phyloP scores from a whole-genome alignment of 2,888 invertebrate genomes.

The Clunio marinus region DNA sequence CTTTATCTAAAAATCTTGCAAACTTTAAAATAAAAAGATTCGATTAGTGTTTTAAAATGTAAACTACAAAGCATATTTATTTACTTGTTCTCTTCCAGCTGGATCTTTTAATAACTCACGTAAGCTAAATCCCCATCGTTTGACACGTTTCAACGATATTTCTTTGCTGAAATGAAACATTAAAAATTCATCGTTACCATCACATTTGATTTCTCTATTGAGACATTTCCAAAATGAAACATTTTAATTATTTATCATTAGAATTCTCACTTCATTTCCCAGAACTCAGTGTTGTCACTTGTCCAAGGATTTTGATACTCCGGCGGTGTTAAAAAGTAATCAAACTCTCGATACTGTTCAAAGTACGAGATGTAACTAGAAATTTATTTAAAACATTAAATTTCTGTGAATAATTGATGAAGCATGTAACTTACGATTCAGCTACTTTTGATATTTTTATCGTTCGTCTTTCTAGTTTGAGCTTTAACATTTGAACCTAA shows the following conservation, averaged over 20 bases:
- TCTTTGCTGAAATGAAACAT: conserved; percentile 66
- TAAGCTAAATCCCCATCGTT: conserved; percentile 95
- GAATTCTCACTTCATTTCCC: conserved; percentile 94
- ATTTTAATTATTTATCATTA: conserved; percentile 49
- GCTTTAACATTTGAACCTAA: conserved; percentile 49
- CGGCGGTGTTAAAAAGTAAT: conserved; percentile 86
- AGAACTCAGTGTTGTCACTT: conserved; percentile 89
- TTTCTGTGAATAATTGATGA: conserved; percentile 14
- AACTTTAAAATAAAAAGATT: conserved; percentile 54
- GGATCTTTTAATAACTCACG: conserved; percentile 91
- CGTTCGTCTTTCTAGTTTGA: conserved; percentile 78
- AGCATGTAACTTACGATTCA: conserved; percentile 70
- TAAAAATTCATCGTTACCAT: conserved; percentile 34
- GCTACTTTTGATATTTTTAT: conserved; percentile 91
- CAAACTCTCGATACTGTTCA: conserved; percentile 95
- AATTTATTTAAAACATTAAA: conserved; percentile 41
- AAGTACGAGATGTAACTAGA: conserved; percentile 80
- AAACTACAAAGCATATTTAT: conserved; percentile 40
- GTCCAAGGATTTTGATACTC: conserved; percentile 98
- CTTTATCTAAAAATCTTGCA: conserved; percentile 91
- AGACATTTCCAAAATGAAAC: too few species aligned
- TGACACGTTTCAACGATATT: conserved; percentile 86
- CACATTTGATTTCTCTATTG: background rate
- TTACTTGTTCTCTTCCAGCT: conserved; percentile 82
- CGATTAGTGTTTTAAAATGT: background rate